Base-by-base conservation (phyloP, 2,797 vertebrate species). In the Chanos chanos region DNA sequence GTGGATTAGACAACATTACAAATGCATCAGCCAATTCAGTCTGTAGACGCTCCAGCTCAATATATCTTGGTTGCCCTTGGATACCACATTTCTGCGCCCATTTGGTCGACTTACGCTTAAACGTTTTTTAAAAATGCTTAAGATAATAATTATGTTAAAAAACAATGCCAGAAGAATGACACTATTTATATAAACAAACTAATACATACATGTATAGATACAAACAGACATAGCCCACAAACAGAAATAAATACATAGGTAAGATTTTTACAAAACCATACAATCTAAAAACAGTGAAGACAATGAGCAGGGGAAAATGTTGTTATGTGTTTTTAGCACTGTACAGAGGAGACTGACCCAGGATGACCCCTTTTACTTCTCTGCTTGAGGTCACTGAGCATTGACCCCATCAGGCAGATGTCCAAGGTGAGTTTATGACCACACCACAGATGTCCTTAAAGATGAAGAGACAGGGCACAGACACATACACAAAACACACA, bases 351-450 rank as follows among this genome's bases (percentile, higher is more conserved):
- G 55, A 48, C 61, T 62, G 52, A 65, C 51, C 71, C 53, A 24
- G 34, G 22, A 43, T 61, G 63, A 74, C 60, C 63, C 53, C 40
- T 44, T 44, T 59, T 9, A 33, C 31, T 28, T 72, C 44, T 48
- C 16, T 61, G 73, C 66, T 63, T 52, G 61, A 58, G 74, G 78
- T 82, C 74, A 78, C 9, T 71, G 68, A 65, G 52, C 73, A 73
- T 76, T 79, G 73, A 83, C 71, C 78, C 67, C 62, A 60, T 63
- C 68, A 78, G 71, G 64, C 47, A 72, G 62, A 67, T 49, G 69
- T 65, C 73, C 49, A 68, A 69, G 71, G 74, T 70, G 70, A 70
- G 81, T 76, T 76, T 79, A 30, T 74, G 63, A 71, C 70, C 55
- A 55, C 48, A 64, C 16, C 71, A 73, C 78, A 81, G 77, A 77